Base-by-base conservation (phyloP, 2,113 vertebrate genomes). In the Melierax canorus region DNA sequence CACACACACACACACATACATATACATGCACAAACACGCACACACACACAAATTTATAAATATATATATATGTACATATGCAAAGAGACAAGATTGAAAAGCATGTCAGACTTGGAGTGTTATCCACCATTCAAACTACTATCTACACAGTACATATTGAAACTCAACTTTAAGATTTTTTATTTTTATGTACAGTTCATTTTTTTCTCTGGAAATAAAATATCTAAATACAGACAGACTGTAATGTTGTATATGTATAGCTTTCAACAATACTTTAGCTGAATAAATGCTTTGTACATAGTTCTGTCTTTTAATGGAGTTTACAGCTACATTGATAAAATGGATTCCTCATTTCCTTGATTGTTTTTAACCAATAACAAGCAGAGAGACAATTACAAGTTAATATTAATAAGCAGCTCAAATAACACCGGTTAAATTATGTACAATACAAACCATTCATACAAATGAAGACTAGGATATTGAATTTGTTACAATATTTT, bases 371-470 rank as follows among this genome's bases (percentile, higher is more conserved):
- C 98, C 98, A 98, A 99, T 99, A 99, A 99, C 99, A 98, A 99
- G 99, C 99, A 99, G 98, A 99, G 98, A 99, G 98, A 99, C 98
- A 98, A 98, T 95, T 98, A 98, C 98, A 98, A 99, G 98, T 98
- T 98, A 98, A 99, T 99, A 98, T 99, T 99, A 98, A 99, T 99
- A 99, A 99, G 99, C 99, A 99, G 99, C 97, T 99, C 98, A 98
- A 98, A 98, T 98, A 97, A 98, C 98, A 99, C 98, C 39, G 97
- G 98, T 98, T 99, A 98, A 99, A 99, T 98, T 99, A 99, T 99
- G 97, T 99, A 99, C 99, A 99, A 98, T 99, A 99, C 99, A 99
- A 99, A 99, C 98, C 99, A 99, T 99, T 99, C 99, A 99, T 99
- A 99, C 99, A 99, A 99, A 99, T 99, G 99, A 99, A 98, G 98